Evolutionary conservation across 1,140 invertebrate genomes (phyloP), one percentile per base, ranked within the genome.

Genomic region (Halesus radiatus): DNA sequence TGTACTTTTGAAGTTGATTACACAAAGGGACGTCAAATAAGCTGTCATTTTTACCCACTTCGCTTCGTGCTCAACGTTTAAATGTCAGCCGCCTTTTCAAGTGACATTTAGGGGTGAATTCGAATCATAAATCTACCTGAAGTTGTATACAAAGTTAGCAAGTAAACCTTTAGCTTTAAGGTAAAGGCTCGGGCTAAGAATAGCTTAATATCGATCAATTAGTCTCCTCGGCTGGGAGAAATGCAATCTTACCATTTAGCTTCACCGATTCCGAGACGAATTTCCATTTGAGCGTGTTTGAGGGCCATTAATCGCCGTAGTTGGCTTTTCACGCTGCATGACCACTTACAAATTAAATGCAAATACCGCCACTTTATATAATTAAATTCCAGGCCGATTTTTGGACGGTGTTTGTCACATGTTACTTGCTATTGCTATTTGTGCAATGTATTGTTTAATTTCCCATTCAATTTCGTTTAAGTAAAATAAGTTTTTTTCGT

Each of bases 261-360:
- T 23, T 78, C 52, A 15, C 76, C 76, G 26, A 53, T 29, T 78
- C 50, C 45, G 26, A 78, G 76, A 78, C 76, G 50, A 54, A 26
- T 78, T 60, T 54, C 64, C 62, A 29, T 78, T 68, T 22, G 76
- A 78, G 76, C 78, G 78, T 79, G 78, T 79, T 37, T 54, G 32
- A n/a, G 22, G 8, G 26, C 70, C 26, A 79, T 79, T 74, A 79
- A 74, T 79, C 70, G 70, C 70, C 54, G 26, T 56, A 66, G 68
- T 79, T 50, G n/a, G 68, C 70, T 74, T 79, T 78, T 74, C 68
- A 52, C 78, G 78, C 78, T 64, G 68, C 70, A 79, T 79, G 78
- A 70, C 45, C 70, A 79, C 56, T 79, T 75, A 79, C 78, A 75
- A 79, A 79, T 79, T 79, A 79, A 79, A 79, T 79, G 78, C 78